A percentile compares a stretch with the other conserved stretches of the same genome.
These are phyloP conservation scores for Platerodrilus igneus DNA, from an alignment of 2,888 invertebrate species.

Conservation along the genomic window DNA sequence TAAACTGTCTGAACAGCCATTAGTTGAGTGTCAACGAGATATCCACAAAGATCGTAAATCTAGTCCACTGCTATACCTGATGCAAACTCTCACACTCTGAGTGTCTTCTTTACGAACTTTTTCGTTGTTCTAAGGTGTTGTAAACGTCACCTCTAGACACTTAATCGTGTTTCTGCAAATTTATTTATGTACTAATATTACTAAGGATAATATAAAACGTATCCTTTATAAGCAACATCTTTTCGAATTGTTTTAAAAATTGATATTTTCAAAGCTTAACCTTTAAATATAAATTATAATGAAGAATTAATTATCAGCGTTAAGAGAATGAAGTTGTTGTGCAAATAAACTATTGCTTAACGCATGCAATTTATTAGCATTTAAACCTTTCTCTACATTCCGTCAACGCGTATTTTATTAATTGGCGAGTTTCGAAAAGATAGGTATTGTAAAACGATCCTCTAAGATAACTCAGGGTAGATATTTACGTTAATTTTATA, in stretches of 20 bases:
- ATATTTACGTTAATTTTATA: conserved; percentile 35
- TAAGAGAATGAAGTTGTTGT: too few species aligned
- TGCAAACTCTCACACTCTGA: conserved; percentile 30
- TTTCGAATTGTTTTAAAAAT: conserved; percentile 8
- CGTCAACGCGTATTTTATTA: too few species aligned
- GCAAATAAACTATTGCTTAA: too few species aligned
- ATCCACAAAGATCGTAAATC: conserved; percentile 35
- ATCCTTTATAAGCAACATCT: conserved; percentile 15
- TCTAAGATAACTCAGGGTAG: too few species aligned
- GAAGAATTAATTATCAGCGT: too few species aligned
- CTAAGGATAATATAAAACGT: conserved; percentile 36
- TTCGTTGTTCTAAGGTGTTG: conserved; percentile 37
- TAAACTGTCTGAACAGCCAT: conserved; percentile 26
- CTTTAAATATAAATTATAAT: too few species aligned
- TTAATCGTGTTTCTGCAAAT: conserved; percentile 38
- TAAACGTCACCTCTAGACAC: conserved; percentile 39
- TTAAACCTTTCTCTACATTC: too few species aligned
- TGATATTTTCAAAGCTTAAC: too few species aligned
- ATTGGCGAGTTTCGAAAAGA: too few species aligned
- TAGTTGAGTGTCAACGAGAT: conserved; percentile 32
- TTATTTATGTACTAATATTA: conserved; percentile 38
- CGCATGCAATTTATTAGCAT: too few species aligned
- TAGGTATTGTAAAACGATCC: too few species aligned
- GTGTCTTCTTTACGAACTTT: conserved; percentile 35
- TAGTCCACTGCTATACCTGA: conserved; percentile 34